A percentile compares a stretch with the other conserved stretches of the same genome.
phyloP scores from a whole-genome alignment of 2,888 invertebrate genomes.

The Hypselothyrea guttata region DNA sequence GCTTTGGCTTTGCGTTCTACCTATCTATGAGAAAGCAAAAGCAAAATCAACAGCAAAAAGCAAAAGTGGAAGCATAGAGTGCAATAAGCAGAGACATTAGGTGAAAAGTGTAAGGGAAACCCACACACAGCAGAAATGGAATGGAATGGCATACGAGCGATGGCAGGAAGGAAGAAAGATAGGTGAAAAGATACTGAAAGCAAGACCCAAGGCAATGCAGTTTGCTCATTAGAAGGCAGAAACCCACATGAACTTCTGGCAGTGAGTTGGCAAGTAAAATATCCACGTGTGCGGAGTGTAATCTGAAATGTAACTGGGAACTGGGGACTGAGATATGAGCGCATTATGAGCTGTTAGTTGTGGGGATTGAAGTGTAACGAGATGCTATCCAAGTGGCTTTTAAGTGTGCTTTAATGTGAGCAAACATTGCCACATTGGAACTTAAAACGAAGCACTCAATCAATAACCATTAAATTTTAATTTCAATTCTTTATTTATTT shows the following conservation, averaged over 20 bases:
- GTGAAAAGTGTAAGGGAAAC: constrained; percentile 54
- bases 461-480: constrained; percentile 2
- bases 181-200: background rate
- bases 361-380: background rate
- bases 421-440: background rate
- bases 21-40: constrained; percentile 63
- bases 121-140: background rate
- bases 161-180: background rate
- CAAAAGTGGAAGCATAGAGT: constrained; percentile 64
- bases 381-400: constrained; percentile 33
- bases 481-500: constrained; percentile 3
- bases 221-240: constrained; percentile 62
- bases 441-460: constrained; percentile 5
- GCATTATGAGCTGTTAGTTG: background rate
- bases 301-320: constrained; percentile 33
- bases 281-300: constrained; percentile 33
- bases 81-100: constrained; percentile 72
- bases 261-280: constrained; percentile 55
- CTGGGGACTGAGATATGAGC: constrained; percentile 13
- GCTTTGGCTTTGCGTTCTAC: constrained; percentile 34
- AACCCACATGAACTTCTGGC: constrained; percentile 42
- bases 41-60: no score
- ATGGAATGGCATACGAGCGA: background rate
- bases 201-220: constrained; percentile 38
- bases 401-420: constrained; percentile 7